Evolutionary conservation across 2,797 vertebrate genomes (phyloP).

Genomic region (Cyclopterus lumpus): DNA sequence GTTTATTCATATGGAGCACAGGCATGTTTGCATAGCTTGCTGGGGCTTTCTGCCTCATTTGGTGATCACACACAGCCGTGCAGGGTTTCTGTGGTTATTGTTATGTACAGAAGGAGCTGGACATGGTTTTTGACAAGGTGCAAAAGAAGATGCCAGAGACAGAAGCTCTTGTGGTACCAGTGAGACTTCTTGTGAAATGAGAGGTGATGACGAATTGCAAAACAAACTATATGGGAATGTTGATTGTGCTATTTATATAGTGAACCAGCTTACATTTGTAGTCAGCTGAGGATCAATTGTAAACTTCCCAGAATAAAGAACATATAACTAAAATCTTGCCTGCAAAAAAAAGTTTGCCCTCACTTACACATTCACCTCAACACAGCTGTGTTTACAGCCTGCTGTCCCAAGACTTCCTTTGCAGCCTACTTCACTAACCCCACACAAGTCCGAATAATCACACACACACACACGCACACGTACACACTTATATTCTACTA

Average conservation of each 20-base stretch:
- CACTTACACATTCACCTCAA: conserved; percentile 45
- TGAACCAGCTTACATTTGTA: neutral
- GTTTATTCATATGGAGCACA: conserved; percentile 74
- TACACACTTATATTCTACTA: conserved; percentile 32
- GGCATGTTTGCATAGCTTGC: conserved; percentile 78
- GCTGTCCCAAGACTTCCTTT: conserved; percentile 36
- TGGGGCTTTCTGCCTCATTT: conserved; percentile 77
- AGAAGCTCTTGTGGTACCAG: conserved; percentile 35
- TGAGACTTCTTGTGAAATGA: conserved; percentile 4
- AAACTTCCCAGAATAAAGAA: conserved; percentile 9
- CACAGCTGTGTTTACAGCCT: conserved; percentile 72
- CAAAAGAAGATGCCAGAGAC: conserved; percentile 39
- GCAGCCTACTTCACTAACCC: conserved; percentile 39
- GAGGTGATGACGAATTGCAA: conserved; percentile 27
- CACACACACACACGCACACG: neutral
- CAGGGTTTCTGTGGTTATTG: conserved; percentile 53
- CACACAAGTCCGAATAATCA: conserved; percentile 47
- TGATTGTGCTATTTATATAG: neutral
- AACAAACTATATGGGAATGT: neutral
- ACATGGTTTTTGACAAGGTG: conserved; percentile 46
- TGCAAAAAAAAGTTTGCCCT: conserved; percentile 18
- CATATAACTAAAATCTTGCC: neutral
- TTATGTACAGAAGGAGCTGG: conserved; percentile 44
- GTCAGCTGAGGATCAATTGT: neutral
- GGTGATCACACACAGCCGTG: conserved; percentile 61